A percentile compares a stretch with the other conserved stretches of the same genome.
phyloP scores from a whole-genome alignment of 64 coral and sea anemone genomes.

The Dendrophyllia cribrosa region DNA sequence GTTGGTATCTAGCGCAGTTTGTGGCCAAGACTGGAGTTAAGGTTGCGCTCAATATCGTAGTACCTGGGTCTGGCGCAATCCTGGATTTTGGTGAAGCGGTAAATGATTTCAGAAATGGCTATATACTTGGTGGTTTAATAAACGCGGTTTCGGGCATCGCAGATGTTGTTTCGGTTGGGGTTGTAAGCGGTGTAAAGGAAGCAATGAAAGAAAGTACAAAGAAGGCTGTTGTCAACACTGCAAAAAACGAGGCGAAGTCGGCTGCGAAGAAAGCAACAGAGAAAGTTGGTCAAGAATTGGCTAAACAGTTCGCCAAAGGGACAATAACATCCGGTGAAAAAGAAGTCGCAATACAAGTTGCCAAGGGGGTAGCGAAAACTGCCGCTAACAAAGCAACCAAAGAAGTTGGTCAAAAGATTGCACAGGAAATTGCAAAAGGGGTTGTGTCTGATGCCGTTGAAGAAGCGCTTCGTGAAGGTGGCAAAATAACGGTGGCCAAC shows the following conservation, averaged over 20 bases:
- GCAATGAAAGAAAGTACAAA: slow-evolving; percentile 16
- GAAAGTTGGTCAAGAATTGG: neutral
- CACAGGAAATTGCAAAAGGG: slow-evolving; percentile 5
- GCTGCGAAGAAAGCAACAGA: neutral
- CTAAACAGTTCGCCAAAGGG: neutral
- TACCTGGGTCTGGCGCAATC: neutral
- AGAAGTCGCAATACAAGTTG: neutral
- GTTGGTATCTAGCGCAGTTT: no score
- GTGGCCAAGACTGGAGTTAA: neutral
- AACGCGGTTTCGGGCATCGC: neutral
- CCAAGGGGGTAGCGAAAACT: neutral
- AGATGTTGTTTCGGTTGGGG: neutral
- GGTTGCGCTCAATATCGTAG: neutral
- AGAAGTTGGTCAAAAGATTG: neutral
- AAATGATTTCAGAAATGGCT: neutral
- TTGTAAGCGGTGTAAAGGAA: neutral
- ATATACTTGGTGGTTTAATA: neutral
- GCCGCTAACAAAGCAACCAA: slow-evolving; percentile 18
- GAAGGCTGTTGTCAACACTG: neutral
- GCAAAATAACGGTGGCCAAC: neutral
- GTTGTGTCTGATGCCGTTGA: slow-evolving; percentile 1
- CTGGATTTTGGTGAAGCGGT: neutral
- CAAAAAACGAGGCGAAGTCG: slow-evolving; percentile 3
- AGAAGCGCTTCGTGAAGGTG: neutral
- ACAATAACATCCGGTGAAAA: neutral